Base-by-base conservation (phyloP, 2,888 invertebrate genomes). In the Morpho deidamia region DNA sequence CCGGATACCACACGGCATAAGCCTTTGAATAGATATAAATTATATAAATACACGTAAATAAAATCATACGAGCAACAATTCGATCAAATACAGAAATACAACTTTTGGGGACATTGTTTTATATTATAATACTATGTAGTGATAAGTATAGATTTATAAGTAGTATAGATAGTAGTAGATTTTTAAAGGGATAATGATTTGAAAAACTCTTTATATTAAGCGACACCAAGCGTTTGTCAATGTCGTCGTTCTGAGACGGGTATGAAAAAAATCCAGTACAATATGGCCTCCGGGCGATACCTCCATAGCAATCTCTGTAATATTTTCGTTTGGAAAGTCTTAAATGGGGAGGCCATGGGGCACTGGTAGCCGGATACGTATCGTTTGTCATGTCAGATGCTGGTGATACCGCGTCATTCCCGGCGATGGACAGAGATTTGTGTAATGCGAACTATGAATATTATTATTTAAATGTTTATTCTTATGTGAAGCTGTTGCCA, bases 341-440 rank as follows among this genome's bases (percentile, higher is more conserved):
- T 42, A 44, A 45, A 55, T 50, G 39, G 43, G 54, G 64, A 61
- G 75, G 51, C 71, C 78, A 62, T 8, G n/a, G 39, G 63, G 66
- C 7, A 47, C 53, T 74, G 81, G 83, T 65, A 52, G 48, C 56
- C 45, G 61, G 63, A 63, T 70, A 65, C 67, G 66, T 67, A 75
- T 82, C 80, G 83, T 88, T 87, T 83, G 83, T 87, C 85, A 81
- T 76, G 84, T 86, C 86, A 80, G 85, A 88, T 86, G 70, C 59
- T 62, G 59, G 76, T 65, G 87, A 87, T 86, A 84, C 64, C 65
- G 62, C 70, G 78, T 81, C 83, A 75, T 66, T 67, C 66, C 61
- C 63, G 51, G 65, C 81, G 86, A 85, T 80, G 85, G 84, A 78
- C 83, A 69, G 68, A 79, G 83, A 84, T 86, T 83, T 83, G 80